Evolutionary conservation across 2,888 invertebrate species (phyloP), one percentile per base, ranked within the genome.

Genomic region (Hybos culiciformis): DNA sequence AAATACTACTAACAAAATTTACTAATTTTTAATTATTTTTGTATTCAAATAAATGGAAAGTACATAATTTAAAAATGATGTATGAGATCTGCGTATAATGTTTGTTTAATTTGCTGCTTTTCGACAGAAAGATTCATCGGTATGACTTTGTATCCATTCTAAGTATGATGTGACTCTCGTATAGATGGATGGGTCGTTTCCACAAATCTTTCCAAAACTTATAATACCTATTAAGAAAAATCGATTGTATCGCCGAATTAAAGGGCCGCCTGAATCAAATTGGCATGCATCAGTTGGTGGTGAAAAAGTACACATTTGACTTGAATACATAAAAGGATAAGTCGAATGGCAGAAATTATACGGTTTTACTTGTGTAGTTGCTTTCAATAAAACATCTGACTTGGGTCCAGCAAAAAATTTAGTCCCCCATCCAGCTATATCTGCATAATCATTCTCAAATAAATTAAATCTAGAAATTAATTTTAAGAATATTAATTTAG

Each of bases 251-350:
- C 67, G 58, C 62, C 70, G 71, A 32, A 72, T 55, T 3, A 73
- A 48, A 0, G 74, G 75, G 1, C 76, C 74, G 8, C 76, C 76
- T 7, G 73, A 70, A 50, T 72, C 72, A 46, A 58, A 62, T 57
- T 72, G 71, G 44, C 76, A 77, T 2, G 73, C 60, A 50, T 77
- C 76, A 44, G 62, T 66, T 2, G 61, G 63, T 2, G 55, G 54
- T 0, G 61, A 54, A 39, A 58, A 70, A 1, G 75, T 73, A 50
- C 76, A 77, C 26, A 76, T 58, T 42, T 58, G 57, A 4, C 46
- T 44, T 8, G 46, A 47, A 3, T 66, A 41, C 2, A 45, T 47
- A 40, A 59, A 59, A 2, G 39, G 20, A n/a, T 46, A 3, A 21
- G 57, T 53, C 52, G 78, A 79, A 2, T 61, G 48, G 1, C 48